Base-by-base conservation (phyloP, 2,888 invertebrate species). In the Spodoptera picta region DNA sequence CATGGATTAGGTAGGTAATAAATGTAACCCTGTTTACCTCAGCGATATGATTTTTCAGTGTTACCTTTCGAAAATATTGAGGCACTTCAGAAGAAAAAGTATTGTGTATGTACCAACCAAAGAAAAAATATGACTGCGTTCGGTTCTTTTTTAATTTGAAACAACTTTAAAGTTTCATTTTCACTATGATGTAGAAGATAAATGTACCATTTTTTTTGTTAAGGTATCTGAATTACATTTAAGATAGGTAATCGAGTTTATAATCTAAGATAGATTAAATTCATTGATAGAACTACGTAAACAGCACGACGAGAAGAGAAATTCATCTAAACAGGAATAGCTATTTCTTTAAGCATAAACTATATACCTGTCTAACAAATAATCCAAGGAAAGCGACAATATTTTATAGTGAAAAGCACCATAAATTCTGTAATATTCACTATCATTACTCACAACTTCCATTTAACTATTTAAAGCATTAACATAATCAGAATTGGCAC, bases 391-490 rank as follows among this genome's bases (percentile, higher is more conserved):
- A 73, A 75, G 80, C 80, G 69, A 71, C 44, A 70, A 75, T 73
- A 80, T 72, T 77, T 75, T 80, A 80, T 65, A 80, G 73, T 80
- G 83, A 81, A 86, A 93, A 93, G 93, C 93, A 93, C 93, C 93
- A 92, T 88, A 90, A 88, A 87, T 89, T 90, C 85, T 90, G 89
- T 82, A 83, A 87, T 85, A 85, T 80, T 80, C 73, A 83, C 84
- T 90, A 90, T 85, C 81, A 82, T 85, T 88, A 92, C 87, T 92
- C 92, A 92, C 92, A 92, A 91, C 90, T 88, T 88, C 87, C 78
- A 86, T 88, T 89, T 90, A 89, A 82, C 84, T 91, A 91, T 90
- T 90, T 92, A 92, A 92, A 93, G 92, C 92, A 91, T 92, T 85
- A 90, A 92, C 80, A 87, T 83, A 87, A 88, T 84, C 87, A 87